Percentiles rank a stretch among this genome's conserved stretches.
phyloP scores from a whole-genome alignment of 2,797 vertebrate genomes.

The Gymnothorax javanicus region DNA sequence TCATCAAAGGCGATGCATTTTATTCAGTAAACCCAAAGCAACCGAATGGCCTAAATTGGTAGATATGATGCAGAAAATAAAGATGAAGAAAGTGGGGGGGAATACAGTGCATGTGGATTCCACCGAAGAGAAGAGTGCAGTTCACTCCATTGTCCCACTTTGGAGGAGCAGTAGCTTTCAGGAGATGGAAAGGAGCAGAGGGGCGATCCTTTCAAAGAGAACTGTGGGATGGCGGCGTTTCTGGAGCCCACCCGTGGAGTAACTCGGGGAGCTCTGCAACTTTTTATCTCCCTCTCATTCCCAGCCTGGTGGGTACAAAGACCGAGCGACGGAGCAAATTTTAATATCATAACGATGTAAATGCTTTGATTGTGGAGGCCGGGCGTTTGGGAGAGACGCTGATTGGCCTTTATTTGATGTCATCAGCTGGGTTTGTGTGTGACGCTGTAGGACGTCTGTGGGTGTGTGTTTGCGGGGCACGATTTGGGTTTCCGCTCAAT shows the following conservation, averaged over 20 bases:
- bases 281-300: constrained; percentile 10
- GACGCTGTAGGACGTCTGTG: constrained; percentile 23
- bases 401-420: constrained; percentile 43
- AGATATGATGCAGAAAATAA: neutral
- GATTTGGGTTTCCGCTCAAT: neutral
- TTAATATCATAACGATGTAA: constrained; percentile 47
- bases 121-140: neutral
- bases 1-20: constrained; percentile 55
- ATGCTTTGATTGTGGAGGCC: constrained; percentile 48
- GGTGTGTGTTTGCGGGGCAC: constrained; percentile 20
- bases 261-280: constrained; percentile 18
- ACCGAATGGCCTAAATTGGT: constrained; percentile 1
- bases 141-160: constrained; percentile 34
- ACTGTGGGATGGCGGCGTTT: constrained; percentile 36
- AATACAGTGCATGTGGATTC: neutral
- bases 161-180: constrained; percentile 17
- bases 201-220: constrained; percentile 37
- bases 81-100: neutral
- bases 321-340: constrained; percentile 35
- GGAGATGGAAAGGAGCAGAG: constrained; percentile 8
- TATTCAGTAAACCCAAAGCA: neutral
- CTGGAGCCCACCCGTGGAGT: constrained; percentile 39
- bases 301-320: constrained; percentile 37
- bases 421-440: constrained; percentile 37
- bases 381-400: constrained; percentile 18